Evolutionary conservation across 1,140 invertebrate species (phyloP), one percentile per base, ranked within the genome.

Genomic region (Philaenus spumarius): DNA sequence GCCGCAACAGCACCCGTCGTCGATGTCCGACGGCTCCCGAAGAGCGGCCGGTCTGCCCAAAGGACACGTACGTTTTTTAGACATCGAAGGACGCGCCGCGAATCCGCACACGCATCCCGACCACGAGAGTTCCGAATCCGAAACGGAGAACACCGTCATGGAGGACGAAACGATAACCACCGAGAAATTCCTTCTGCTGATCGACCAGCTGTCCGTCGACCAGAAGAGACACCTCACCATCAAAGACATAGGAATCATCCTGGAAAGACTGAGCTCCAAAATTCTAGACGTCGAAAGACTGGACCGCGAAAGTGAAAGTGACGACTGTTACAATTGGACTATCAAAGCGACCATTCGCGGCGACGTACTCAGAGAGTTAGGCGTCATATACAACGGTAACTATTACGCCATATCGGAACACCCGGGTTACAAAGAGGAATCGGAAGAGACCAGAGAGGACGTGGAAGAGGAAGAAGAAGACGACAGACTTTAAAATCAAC

Each of bases 361-460:
- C 43, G 90, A 94, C 71, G 87, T 90, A 62, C 74, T 95, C 59
- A 78, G 90, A 47, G 91, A 95, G 74, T 79, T 95, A 43, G 93
- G 93, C 39, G 89, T 96, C 54, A 90, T 95, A 68, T 96, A 96
- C 74, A 94, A 95, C 77, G 91, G 91, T 37, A 94, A 93, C 74
- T 96, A 93, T 76, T 95, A 95, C 74, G 89, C 90, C 54, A 94
- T 95, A 67, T 92, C 89, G 64, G 92, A 95, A 74, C 91, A 94
- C 75, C 91, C 91, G 34, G 90, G 89, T 23, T 94, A 94, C 73
- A 88, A 87, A 72, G 88, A 91, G 69, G 87, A 90, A 72, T 85
- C 86, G 66, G 87, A 90, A 70, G 87, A 89, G 68, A 85, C 84
- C 66, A 82, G 81, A 55, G 87, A 89, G 70, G 87, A 89, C 72